phyloP scores from a whole-genome alignment of 92 coral and sea anemone species.

The Virgularia gustaviana region DNA sequence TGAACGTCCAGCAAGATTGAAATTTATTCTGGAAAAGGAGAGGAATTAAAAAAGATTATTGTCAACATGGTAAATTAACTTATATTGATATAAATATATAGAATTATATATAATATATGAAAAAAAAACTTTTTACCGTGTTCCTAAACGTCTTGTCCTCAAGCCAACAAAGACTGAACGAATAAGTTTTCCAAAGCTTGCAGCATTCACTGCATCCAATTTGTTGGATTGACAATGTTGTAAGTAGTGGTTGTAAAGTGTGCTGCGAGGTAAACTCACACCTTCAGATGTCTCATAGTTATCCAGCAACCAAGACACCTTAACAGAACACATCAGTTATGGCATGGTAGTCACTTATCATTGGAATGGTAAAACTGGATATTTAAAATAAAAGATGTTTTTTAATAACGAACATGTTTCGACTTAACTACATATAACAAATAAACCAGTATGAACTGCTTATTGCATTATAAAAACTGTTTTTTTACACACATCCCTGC shows the following conservation, averaged over 20 bases:
- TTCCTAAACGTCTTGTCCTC: conserved; percentile 94
- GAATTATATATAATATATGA: neutral
- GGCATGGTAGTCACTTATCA: no score
- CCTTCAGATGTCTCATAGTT: conserved; percentile 98
- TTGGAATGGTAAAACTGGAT: no score
- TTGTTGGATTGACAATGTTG: conserved; percentile 93
- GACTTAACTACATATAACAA: no score
- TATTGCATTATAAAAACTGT: neutral
- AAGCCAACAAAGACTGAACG: conserved; percentile 97
- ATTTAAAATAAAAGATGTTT: no score
- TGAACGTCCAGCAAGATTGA: neutral
- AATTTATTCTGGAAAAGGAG: neutral
- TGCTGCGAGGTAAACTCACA: conserved; percentile 93
- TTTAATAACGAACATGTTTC: no score
- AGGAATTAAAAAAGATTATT: neutral
- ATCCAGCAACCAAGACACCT: conserved; percentile 97
- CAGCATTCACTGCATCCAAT: conserved; percentile 99
- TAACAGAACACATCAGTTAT: neutral
- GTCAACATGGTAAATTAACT: neutral
- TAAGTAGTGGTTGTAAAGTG: conserved; percentile 88
- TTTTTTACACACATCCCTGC: neutral
- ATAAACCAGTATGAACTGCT: no score
- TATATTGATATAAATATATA: neutral
- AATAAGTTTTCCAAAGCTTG: conserved; percentile 97
- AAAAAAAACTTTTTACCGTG: conserved; percentile 59